Evolutionary conservation across 1,140 invertebrate species (phyloP).

Genomic region (Trachymyrmex septentrionalis): DNA sequence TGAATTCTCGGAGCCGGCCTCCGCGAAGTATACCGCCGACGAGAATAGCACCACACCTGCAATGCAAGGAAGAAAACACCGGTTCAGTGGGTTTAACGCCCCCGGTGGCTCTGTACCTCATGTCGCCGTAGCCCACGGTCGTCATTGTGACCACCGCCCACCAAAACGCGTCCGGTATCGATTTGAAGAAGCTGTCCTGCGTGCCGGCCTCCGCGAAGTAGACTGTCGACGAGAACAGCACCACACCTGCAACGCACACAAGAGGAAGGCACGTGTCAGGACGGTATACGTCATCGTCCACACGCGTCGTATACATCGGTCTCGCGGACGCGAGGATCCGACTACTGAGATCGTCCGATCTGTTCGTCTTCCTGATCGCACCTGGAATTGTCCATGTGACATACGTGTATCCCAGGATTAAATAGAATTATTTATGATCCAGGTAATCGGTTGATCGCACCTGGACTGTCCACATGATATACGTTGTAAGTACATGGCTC

Average conservation of each 20-base stretch:
- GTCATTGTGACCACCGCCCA: conserved; percentile 99
- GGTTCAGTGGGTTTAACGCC: conserved; percentile 85
- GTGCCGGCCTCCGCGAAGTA: conserved; percentile 99
- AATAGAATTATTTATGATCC: conserved; percentile 20
- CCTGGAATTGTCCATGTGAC: conserved; percentile 1
- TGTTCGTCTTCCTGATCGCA: conserved; percentile 12
- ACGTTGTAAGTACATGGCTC: background rate
- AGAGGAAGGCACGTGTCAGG: conserved; percentile 75
- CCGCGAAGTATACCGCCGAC: conserved; percentile 99
- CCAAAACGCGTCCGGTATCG: conserved; percentile 99
- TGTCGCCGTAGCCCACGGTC: conserved; percentile 99
- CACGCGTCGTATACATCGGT: conserved; percentile 57
- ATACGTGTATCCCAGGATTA: conserved; percentile 11
- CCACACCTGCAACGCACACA: conserved; percentile 95
- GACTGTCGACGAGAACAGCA: conserved; percentile 99
- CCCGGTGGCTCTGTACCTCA: conserved; percentile 91
- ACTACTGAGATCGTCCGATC: conserved; percentile 40
- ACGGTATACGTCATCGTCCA: conserved; percentile 65
- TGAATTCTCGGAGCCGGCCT: conserved; percentile 97
- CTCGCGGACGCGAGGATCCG: conserved; percentile 45
- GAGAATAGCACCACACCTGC: conserved; percentile 99
- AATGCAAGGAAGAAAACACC: conserved; percentile 87
- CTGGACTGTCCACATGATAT: background rate
- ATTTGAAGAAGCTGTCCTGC: conserved; percentile 99
- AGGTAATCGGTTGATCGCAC: conserved; percentile 40